Evolutionary conservation across 2,113 vertebrate species (phyloP).

Genomic region (Bungarus multicinctus): DNA sequence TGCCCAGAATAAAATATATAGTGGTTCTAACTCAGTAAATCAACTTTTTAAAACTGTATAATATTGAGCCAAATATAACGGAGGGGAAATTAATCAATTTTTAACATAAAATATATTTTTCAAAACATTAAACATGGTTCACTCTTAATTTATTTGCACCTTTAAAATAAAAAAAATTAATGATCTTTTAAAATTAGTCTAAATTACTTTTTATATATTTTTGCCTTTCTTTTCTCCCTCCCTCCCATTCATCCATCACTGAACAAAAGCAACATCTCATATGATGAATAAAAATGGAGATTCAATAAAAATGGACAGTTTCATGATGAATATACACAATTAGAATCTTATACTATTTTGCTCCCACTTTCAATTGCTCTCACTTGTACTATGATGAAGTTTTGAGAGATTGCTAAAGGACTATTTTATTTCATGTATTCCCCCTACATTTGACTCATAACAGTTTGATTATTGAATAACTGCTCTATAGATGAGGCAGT

Average conservation of each 20-base stretch:
- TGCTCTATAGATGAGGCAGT: no score
- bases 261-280: background rate
- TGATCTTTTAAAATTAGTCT: background rate
- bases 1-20: background rate
- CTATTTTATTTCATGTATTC: no score
- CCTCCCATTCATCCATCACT: background rate
- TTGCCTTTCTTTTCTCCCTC: background rate
- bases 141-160: background rate
- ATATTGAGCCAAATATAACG: background rate
- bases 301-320: constrained; percentile 16
- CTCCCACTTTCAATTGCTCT: background rate
- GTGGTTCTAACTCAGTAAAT: background rate
- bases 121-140: background rate
- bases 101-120: background rate
- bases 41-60: background rate
- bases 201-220: background rate
- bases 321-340: background rate
- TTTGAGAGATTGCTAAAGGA: no score
- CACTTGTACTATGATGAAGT: no score
- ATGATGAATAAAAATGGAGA: background rate
- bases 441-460: no score
- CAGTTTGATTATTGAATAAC: no score
- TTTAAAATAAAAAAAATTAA: background rate
- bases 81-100: background rate
- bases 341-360: background rate